These are phyloP conservation scores for Shargacucullia verbasci DNA, from an alignment of 2,888 invertebrate species.

Conservation along the genomic window DNA sequence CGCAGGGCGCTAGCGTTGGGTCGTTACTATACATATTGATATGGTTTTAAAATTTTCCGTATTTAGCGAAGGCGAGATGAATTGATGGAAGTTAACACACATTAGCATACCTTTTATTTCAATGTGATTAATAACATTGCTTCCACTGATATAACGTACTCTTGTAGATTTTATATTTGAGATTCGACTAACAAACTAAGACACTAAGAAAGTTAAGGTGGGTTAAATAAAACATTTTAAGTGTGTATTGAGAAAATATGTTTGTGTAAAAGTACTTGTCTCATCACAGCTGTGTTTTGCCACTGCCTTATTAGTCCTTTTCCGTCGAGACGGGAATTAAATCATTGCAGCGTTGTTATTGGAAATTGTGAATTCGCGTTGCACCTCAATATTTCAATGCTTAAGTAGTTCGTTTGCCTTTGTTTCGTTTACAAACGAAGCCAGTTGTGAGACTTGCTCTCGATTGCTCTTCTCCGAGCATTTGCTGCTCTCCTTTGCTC, in stretches of 20 bases:
- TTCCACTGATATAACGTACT: no score
- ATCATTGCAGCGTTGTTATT: slow-evolving; percentile 57
- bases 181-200: no score
- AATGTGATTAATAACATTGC: no score
- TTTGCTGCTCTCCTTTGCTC: slow-evolving; percentile 55
- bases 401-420: slow-evolving; percentile 76
- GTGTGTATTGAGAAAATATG: slow-evolving; percentile 17
- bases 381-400: slow-evolving; percentile 67
- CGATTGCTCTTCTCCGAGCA: slow-evolving; percentile 66
- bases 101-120: no score
- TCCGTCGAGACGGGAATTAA: slow-evolving; percentile 37
- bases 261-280: slow-evolving; percentile 12
- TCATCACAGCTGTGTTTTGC: slow-evolving; percentile 1
- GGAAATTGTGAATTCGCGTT: slow-evolving; percentile 69
- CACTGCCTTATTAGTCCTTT: slow-evolving; percentile 24
- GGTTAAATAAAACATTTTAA: no score
- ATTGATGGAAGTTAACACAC: background rate
- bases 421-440: slow-evolving; percentile 73
- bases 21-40: slow-evolving; percentile 42
- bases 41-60: slow-evolving; percentile 8
- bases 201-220: no score
- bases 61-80: slow-evolving; percentile 2
- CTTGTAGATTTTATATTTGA: no score
- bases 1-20: slow-evolving; percentile 52
- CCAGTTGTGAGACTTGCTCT: slow-evolving; percentile 55